These are phyloP conservation scores for Cinclus cinclus DNA, from an alignment of 2,113 vertebrate species.

Conservation along the genomic window DNA sequence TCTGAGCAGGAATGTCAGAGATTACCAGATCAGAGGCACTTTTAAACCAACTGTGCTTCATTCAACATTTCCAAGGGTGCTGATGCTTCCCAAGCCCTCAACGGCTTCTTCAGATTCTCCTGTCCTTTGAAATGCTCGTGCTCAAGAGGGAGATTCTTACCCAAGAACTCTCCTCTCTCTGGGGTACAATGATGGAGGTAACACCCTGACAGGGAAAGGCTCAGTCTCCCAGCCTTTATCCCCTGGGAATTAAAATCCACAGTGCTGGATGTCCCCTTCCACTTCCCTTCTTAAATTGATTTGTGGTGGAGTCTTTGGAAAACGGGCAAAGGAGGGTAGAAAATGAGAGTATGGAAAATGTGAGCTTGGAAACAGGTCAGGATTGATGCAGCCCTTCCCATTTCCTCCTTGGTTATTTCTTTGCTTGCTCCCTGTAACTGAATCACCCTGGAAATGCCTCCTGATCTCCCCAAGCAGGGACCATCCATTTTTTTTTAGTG, in stretches of 20 bases:
- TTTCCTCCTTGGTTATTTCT: background rate
- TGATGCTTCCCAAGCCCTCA: background rate
- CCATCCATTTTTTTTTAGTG: background rate
- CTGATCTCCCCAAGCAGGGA: background rate
- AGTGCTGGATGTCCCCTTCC: background rate
- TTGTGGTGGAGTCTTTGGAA: background rate
- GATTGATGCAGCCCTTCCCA: background rate
- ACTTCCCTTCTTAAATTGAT: background rate
- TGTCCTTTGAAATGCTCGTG: background rate
- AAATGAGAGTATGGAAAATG: background rate
- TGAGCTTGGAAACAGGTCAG: background rate
- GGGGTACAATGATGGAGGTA: background rate
- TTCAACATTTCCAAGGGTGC: background rate
- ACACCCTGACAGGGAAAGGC: background rate
- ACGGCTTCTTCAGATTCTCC: background rate
- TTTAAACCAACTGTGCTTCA: background rate
- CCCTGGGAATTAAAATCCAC: background rate
- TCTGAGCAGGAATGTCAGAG: background rate
- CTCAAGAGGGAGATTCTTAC: background rate
- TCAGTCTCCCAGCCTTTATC: background rate
- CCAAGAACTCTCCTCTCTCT: background rate
- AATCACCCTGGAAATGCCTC: background rate
- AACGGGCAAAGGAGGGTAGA: background rate
- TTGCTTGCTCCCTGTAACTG: background rate
- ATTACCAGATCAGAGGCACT: background rate